Base-by-base conservation (phyloP, 1,140 invertebrate genomes). In the Drosophila repletoides region DNA sequence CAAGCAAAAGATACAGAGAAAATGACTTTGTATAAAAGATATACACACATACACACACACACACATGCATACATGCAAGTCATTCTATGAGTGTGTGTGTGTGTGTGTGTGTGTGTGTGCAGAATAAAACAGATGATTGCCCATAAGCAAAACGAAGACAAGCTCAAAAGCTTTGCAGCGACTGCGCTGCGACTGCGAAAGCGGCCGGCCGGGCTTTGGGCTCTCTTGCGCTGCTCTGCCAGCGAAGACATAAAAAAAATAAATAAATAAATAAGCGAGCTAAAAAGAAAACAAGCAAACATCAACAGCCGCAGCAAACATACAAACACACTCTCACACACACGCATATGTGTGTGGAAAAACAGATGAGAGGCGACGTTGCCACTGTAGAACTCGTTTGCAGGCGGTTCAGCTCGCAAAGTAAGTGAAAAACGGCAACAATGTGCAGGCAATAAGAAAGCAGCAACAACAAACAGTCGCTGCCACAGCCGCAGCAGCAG, bases 121-220 rank as follows among this genome's bases (percentile, higher is more conserved):
- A 83, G 74, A 83, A 83, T 77, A 74, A 83, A 83, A 83, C 79
- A 83, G 79, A 83, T 83, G 79, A 83, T 84, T 83, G 79, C 70
- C 80, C 80, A 83, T 79, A 83, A 84, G 74, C 80, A 83, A 74
- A 83, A 49, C 74, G 52, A 71, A 53, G 40, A 65, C 28, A 6
- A 68, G 66, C 58, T 68, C 63, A 33, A 52, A 60, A 74, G 65
- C 71, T 76, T 58, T 60, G 58, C 53, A 69, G 33, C 46, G 34
- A 51, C 64, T 19, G 60, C 70, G 61, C 38, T 6, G 14, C 28
- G 28, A 3, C 40, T 15, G 51, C 46, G 15, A 19, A 43, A 10
- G 43, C 58, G 61, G 43, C 73, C 77, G 77, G 77, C 77, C 73
- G 77, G 76, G 72, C 41, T 49, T 51, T 72, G 34, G 64, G 43